Evolutionary conservation across 2,888 invertebrate genomes (phyloP), one percentile per base, ranked within the genome.

Genomic region (Ophion ellenae): DNA sequence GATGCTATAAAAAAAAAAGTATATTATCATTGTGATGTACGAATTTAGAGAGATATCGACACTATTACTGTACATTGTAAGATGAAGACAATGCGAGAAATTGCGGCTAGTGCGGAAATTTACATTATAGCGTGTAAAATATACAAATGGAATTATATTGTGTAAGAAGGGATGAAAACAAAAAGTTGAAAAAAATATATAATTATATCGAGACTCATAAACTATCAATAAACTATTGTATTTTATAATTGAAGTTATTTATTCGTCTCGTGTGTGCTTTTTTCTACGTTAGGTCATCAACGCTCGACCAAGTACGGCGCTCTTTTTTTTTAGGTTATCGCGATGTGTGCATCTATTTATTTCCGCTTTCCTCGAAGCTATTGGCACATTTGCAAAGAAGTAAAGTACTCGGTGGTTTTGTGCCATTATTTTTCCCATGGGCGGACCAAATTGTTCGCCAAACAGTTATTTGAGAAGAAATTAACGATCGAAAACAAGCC

Each of bases 211-310:
- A 79, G 67, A 81, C 90, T 88, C 89, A 90, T 90, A 90, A 89
- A 91, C 86, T 90, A 88, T 90, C 89, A 91, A 91, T 91, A 91
- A 91, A 91, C 89, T 87, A 90, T 88, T 91, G 91, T 92, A 92
- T 92, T 92, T 92, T 92, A 91, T 91, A 92, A 91, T 89, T 86
- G 85, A 83, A 87, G 86, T 57, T 59, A 71, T 79, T 24, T 32
- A 32, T 67, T 11, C 28, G 24, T 59, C 6, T n/a, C 57, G 20
- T n/a, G 10, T 20, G 73, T 59, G 53, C n/a, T 20, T 59, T 78
- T 45, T 53, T 14, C 14, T 53, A 3, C 5, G 4, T 61, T 40
- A 36, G n/a, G n/a, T 57, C 3, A 1, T n/a, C 20, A 14, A 14
- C 1, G 47, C 47, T 47, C 14, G 14, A 47, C 14, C 11, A 14